Percentiles rank a stretch among this genome's conserved stretches.
Conservation (phyloP, 2,888 invertebrate species). For the Pseudococcus viburni region DNA sequence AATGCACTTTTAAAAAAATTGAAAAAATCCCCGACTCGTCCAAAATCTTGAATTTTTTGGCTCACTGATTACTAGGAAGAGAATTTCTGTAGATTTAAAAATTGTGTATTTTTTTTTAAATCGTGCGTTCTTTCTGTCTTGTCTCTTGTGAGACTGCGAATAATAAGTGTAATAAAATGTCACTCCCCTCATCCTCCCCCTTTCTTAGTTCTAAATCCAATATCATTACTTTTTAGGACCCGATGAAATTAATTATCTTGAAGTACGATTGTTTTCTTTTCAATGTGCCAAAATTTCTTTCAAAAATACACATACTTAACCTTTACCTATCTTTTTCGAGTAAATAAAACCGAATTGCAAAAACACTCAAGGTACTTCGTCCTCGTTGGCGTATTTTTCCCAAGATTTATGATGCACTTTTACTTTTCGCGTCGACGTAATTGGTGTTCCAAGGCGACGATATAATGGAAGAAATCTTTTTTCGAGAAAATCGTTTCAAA, state of each 20-base stretch:
- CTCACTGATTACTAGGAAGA: too few species aligned
- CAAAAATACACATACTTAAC: not conserved
- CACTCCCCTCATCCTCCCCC: not conserved
- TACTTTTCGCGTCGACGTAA: not conserved
- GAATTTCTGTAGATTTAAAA: too few species aligned
- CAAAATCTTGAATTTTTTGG: too few species aligned
- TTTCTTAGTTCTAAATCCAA: not conserved
- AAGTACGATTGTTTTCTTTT: not conserved
- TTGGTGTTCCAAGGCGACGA: not conserved
- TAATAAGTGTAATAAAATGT: not conserved
- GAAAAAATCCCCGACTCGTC: too few species aligned
- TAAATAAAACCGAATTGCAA: not conserved
- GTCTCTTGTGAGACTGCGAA: not conserved
- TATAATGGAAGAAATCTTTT: not conserved
- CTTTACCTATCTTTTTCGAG: not conserved
- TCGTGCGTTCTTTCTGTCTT: too few species aligned
- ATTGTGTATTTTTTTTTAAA: too few species aligned
- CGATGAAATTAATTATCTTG: not conserved
- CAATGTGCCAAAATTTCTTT: not conserved
- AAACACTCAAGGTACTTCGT: not conserved
- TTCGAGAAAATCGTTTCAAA: not conserved
- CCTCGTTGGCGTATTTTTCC: not conserved
- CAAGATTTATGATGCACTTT: slow-evolving; percentile 22
- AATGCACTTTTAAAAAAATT: too few species aligned
- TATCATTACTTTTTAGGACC: not conserved